Evolutionary conservation across 2,888 invertebrate genomes (phyloP), one percentile per base, ranked within the genome.

Genomic region (Drosophila barbarae): DNA sequence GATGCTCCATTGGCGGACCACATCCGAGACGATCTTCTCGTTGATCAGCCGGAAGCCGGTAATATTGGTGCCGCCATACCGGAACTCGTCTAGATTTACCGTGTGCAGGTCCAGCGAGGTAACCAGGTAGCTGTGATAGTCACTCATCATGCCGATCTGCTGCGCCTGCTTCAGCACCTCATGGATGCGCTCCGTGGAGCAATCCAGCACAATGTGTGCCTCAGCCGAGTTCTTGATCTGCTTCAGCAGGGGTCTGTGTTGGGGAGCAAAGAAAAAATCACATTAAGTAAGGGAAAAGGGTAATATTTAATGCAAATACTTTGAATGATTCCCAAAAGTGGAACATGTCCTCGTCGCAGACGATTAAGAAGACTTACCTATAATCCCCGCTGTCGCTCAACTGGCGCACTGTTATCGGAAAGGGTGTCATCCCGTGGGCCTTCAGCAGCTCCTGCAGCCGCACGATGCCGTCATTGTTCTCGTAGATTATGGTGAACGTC

Each of bases 131-230:
- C 96, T 96, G 90, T 97, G 97, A 88, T 97, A 95, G 88, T 96
- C 96, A 72, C 96, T 97, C 95, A 98, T 97, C 96, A 98, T 96
- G 71, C 98, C 98, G 76, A 98, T 95, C 91, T 97, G 97, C 90
- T 97, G 96, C 10, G 97, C 97, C 90, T 98, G 97, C 86, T 96
- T 96, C 60, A 97, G 90, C 23, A 97, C 95, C 80, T 95, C 94
- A 85, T 95, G 93, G 73, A 97, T 95, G 86, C 95, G 93, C 64
- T 96, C 95, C 0, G 95, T 95, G 18, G 95, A 93, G 85, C 97
- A 97, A 89, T 97, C 97, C 56, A 97, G 90, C 7, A 97, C 95
- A 74, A 97, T 96, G 87, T 96, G 96, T 0, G 96, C 96, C 89
- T 96, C 96, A 0, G 95, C 96, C 0, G 96, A 95, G 89, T 96